Percentiles rank a stretch among this genome's conserved stretches.
Conservation (phyloP, 1,140 invertebrate genomes). For the Triops longicaudatus region DNA sequence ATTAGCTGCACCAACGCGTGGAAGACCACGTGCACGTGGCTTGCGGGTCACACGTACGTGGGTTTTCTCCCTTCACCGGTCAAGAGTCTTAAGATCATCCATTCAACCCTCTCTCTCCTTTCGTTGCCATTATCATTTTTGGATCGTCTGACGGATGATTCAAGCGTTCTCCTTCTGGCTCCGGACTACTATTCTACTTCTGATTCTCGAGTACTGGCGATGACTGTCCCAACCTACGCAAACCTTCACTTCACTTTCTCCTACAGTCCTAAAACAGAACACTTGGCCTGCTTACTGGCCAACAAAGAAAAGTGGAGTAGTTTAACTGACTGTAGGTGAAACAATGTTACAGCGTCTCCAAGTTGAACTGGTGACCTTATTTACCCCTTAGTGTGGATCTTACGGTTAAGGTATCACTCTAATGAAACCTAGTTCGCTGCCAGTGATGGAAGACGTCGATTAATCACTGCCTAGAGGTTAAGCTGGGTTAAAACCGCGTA, state of each 20-base stretch:
- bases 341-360: too few relatives aligned
- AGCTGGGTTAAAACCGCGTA: too few relatives aligned
- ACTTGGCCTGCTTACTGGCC: not conserved
- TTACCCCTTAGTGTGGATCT: too few relatives aligned
- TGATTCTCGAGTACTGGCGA: not conserved
- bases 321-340: too few relatives aligned
- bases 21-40: not conserved
- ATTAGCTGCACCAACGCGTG: not conserved
- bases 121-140: not conserved
- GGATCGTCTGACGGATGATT: slow-evolving; percentile 2
- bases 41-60: not conserved
- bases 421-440: too few relatives aligned
- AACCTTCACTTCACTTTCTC: slow-evolving; percentile 9
- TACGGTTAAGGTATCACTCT: too few relatives aligned
- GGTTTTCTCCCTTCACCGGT: not conserved
- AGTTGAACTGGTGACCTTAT: too few relatives aligned
- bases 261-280: not conserved
- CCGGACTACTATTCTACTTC: not conserved
- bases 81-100: not conserved
- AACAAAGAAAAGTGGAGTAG: not conserved
- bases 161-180: not conserved
- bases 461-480: too few relatives aligned
- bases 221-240: not conserved
- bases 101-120: not conserved
- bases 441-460: too few relatives aligned